Conservation (phyloP, 2,113 vertebrate species). For the Nicator chloris region DNA sequence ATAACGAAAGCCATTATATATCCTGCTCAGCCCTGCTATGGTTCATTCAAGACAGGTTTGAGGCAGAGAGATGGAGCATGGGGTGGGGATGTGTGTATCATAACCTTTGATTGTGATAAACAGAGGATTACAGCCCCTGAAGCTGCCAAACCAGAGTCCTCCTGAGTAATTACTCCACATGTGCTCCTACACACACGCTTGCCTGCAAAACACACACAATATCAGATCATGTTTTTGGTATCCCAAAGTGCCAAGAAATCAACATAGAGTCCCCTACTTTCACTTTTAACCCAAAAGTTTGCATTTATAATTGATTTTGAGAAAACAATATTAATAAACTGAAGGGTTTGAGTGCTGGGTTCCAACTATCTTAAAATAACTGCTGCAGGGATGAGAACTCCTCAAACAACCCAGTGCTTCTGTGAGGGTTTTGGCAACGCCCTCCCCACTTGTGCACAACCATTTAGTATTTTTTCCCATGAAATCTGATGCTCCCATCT, state of each 20-base stretch:
- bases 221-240: not conserved
- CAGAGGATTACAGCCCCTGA: not conserved
- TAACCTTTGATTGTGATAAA: not conserved
- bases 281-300: not conserved
- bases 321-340: not conserved
- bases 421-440: not conserved
- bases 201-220: not conserved
- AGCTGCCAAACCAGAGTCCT: not conserved
- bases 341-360: not conserved
- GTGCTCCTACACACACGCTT: not conserved
- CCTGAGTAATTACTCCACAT: not conserved
- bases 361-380: not conserved
- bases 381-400: not conserved
- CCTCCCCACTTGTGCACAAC: not conserved
- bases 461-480: conserved; percentile 19
- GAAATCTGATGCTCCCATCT: conserved; percentile 24
- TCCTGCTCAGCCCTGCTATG: not conserved
- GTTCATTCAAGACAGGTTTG: not conserved
- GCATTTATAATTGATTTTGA: not conserved
- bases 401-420: not conserved
- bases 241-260: not conserved
- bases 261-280: not conserved
- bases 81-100: not conserved
- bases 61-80: not conserved
- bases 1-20: not conserved